Base-by-base conservation (phyloP, 2,888 invertebrate genomes). In the Andrena marginata region DNA sequence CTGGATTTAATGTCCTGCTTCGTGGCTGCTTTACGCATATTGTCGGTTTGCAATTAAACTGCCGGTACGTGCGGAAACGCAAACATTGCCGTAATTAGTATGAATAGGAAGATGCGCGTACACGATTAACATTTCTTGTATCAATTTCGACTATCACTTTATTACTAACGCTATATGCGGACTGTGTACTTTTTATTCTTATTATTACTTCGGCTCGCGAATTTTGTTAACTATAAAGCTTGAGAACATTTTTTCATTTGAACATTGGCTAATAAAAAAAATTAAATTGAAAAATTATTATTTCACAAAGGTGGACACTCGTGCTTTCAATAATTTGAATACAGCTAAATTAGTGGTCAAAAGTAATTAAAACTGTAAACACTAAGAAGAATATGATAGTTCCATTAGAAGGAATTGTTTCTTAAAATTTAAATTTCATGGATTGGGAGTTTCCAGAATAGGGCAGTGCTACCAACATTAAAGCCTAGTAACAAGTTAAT, bases 1-100 rank as follows among this genome's bases (percentile, higher is more conserved):
- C 51, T 29, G 35, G n/a, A 54, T 68, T 68, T 68, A 75, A 62
- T 62, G 54, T 10, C 31, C 69, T 29, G 56, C 4, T 62, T 48
- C 54, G 59, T 51, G 59, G 42, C 54, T 64, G 31, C 64, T 60
- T 69, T 63, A 65, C 77, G 70, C 70, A 77, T 77, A 77, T 77
- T 77, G 77, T 77, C 65, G 54, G 71, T 20, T 62, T 31, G 71
- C 59, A 77, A 77, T 77, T 77, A 77, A 77, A 77, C 70, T 65
- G 64, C 31, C 64, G 8, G 65, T 59, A 56, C 64, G 71, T 26
- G 49, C 65, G 49, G 64, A 48, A 60, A 62, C 48, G 23, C 67
- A 67, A 72, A 62, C 65, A 56, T 60, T 56, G 7, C 35, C 10
- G 59, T 67, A 59, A 77, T 77, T 77, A 72, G 67, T 70, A 56